These are phyloP conservation scores for Drosophila varians DNA, from an alignment of 1,140 invertebrate species.

Conservation along the genomic window DNA sequence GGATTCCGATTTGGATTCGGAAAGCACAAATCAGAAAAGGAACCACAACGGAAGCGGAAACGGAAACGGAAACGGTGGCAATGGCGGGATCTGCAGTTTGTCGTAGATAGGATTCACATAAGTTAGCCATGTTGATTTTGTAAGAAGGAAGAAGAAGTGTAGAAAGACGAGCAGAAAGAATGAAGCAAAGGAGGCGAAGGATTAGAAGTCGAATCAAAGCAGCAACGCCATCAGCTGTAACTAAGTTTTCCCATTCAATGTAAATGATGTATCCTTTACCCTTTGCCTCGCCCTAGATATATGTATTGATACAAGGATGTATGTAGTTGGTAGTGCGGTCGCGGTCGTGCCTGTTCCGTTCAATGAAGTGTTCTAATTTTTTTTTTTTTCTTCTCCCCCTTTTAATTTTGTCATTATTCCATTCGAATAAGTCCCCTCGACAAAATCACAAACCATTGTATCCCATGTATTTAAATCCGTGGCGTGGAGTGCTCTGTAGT, in stretches of 20 bases:
- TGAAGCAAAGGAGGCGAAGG: background rate
- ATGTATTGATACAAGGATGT: background rate
- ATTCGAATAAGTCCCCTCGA: constrained; percentile 13
- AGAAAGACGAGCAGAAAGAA: background rate
- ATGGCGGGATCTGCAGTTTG: constrained; percentile 9
- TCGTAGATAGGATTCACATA: constrained; percentile 12
- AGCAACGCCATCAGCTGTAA: background rate
- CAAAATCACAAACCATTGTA: background rate
- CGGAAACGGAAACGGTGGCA: background rate
- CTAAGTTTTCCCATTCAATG: no score
- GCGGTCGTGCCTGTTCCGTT: background rate
- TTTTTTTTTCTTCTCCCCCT: background rate
- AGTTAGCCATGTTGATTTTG: constrained; percentile 1
- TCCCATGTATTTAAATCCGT: background rate
- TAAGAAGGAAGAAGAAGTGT: background rate
- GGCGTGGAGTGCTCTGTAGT: background rate
- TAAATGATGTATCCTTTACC: background rate
- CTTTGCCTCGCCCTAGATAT: background rate
- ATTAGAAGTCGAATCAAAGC: background rate
- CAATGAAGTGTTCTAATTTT: background rate
- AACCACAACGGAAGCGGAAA: background rate
- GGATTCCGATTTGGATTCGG: background rate
- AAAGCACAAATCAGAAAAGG: constrained; percentile 4
- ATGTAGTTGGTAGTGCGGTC: background rate
- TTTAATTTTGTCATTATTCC: constrained; percentile 9